Conservation (phyloP, 2,888 invertebrate species). For the Temnothorax unifasciatus region DNA sequence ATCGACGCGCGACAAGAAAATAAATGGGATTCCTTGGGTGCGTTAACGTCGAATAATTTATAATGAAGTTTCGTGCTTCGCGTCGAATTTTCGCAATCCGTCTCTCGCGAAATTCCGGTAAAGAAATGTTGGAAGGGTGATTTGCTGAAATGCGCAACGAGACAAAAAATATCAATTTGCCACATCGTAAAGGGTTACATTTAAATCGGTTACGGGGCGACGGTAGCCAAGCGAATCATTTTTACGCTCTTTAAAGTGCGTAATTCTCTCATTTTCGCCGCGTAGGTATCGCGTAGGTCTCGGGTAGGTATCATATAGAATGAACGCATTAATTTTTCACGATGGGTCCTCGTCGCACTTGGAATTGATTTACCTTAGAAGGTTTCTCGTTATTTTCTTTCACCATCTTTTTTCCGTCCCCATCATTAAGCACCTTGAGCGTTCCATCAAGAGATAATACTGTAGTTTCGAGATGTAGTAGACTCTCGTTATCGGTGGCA, state of each 20-base stretch:
- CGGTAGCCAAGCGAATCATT: neutral
- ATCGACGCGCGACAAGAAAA: conserved; percentile 28
- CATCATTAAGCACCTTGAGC: neutral
- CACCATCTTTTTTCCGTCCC: neutral
- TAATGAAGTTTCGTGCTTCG: conserved; percentile 30
- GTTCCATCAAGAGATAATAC: conserved; percentile 26
- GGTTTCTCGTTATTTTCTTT: neutral
- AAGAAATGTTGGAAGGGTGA: neutral
- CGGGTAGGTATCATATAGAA: neutral
- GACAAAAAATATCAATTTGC: conserved; percentile 28
- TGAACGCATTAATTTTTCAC: conserved; percentile 22
- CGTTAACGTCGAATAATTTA: conserved; percentile 42
- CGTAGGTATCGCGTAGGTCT: too few species aligned
- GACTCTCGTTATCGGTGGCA: conserved; percentile 2
- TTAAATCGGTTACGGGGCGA: conserved; percentile 4
- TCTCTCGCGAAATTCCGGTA: conserved; percentile 22
- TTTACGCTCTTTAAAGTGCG: conserved; percentile 27
- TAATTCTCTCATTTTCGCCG: conserved; percentile 10
- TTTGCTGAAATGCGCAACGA: neutral
- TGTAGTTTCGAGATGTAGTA: neutral
- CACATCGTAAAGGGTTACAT: neutral
- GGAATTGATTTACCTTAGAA: conserved; percentile 6
- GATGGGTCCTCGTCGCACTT: neutral
- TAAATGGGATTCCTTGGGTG: conserved; percentile 39
- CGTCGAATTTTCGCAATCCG: conserved; percentile 32